These are phyloP conservation scores for Myanophis thanlyinensis DNA, from an alignment of 2,113 vertebrate species.

Conservation along the genomic window DNA sequence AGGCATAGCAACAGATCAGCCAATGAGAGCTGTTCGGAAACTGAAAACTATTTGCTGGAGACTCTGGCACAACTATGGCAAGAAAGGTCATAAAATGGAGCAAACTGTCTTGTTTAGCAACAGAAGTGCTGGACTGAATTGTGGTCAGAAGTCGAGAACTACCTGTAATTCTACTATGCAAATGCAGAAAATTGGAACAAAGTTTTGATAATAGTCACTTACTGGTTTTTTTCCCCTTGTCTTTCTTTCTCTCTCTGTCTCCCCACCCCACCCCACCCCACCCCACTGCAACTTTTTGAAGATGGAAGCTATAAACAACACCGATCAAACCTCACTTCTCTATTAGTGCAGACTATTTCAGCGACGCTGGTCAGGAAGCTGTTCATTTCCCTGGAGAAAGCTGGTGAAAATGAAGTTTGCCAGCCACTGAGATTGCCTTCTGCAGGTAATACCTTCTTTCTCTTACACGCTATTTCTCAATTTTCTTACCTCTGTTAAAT, in stretches of 20 bases:
- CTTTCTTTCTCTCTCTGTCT: slow-evolving; percentile 37
- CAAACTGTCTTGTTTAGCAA: not conserved
- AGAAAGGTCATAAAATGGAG: not conserved
- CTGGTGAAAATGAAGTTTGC: slow-evolving; percentile 62
- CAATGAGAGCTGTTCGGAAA: too few species aligned
- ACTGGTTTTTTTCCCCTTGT: slow-evolving; percentile 30
- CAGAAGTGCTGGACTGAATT: not conserved
- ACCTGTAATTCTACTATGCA: not conserved
- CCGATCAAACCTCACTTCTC: slow-evolving; percentile 72
- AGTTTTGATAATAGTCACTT: slow-evolving; percentile 16
- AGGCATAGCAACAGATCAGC: too few species aligned
- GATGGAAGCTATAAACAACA: slow-evolving; percentile 75
- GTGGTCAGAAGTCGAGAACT: not conserved
- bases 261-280: slow-evolving; percentile 36
- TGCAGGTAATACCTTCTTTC: slow-evolving; percentile 71
- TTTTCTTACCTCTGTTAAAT: not conserved
- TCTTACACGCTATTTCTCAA: not conserved
- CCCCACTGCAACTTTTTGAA: slow-evolving; percentile 42
- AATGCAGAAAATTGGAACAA: not conserved
- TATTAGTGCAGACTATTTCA: slow-evolving; percentile 90
- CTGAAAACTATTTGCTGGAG: too few species aligned
- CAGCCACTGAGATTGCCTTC: slow-evolving; percentile 70
- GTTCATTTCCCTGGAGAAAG: slow-evolving; percentile 57
- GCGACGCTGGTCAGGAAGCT: slow-evolving; percentile 77
- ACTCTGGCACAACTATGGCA: too few species aligned